phyloP scores from a whole-genome alignment of 2,113 vertebrate genomes.

The Narcine bancroftii region DNA sequence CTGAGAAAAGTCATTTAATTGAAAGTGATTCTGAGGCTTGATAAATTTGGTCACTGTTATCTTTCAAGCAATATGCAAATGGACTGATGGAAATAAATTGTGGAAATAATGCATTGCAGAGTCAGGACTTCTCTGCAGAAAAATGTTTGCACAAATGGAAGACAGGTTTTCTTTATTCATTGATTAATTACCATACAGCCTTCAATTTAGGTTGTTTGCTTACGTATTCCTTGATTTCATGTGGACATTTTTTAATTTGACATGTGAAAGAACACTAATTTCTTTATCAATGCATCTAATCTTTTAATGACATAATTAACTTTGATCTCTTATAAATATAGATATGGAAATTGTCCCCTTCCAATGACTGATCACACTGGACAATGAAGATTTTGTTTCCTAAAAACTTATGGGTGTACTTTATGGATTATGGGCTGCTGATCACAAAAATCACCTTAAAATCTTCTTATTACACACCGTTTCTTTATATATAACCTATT shows the following conservation, averaged over 20 bases:
- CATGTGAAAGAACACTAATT: not conserved
- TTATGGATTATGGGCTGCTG: no score
- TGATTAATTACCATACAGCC: not conserved
- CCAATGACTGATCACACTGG: not conserved
- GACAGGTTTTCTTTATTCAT: not conserved
- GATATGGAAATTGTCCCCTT: not conserved
- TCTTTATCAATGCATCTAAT: not conserved
- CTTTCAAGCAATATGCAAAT: not conserved
- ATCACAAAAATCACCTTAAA: no score
- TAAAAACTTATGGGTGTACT: no score
- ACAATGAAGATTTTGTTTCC: no score
- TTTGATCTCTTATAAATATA: not conserved
- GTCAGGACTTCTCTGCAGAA: not conserved
- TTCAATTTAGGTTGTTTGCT: not conserved
- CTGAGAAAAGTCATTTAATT: not conserved
- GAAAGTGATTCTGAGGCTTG: not conserved
- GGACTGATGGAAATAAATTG: not conserved
- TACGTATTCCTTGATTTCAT: not conserved
- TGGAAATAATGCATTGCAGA: not conserved
- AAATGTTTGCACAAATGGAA: not conserved
- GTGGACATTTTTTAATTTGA: not conserved
- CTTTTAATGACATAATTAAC: not conserved
- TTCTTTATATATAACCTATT: no score
- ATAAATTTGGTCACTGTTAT: not conserved
- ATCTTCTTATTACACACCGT: no score